Conservation (phyloP, 2,888 invertebrate species). For the Hirtodrosophila histrioides region DNA sequence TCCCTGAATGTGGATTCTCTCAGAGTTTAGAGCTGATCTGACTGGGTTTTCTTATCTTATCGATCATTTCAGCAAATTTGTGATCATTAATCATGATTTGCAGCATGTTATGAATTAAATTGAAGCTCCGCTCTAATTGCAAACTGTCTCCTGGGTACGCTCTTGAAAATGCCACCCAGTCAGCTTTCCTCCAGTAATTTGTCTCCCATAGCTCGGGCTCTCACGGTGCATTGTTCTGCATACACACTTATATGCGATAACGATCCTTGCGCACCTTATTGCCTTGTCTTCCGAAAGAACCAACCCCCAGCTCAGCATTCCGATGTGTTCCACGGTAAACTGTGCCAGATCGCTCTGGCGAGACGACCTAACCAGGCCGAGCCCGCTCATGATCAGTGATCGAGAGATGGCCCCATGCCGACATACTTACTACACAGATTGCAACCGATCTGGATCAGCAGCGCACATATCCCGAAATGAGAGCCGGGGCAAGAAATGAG, state of each 20-base stretch:
- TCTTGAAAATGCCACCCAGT: constrained; percentile 29
- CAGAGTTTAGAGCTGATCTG: background rate
- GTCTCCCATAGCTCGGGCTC: constrained; percentile 19
- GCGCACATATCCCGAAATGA: constrained; percentile 29
- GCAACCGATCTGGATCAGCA: constrained; percentile 73
- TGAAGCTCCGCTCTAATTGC: constrained; percentile 6
- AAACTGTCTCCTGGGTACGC: background rate
- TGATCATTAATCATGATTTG: no score
- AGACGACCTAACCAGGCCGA: constrained; percentile 35
- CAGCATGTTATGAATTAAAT: no score
- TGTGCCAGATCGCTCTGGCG: constrained; percentile 48
- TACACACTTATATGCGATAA: constrained; percentile 16
- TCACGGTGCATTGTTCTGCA: constrained; percentile 39
- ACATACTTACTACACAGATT: constrained; percentile 32
- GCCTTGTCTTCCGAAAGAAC: constrained; percentile 12
- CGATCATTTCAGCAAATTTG: no score
- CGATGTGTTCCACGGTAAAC: constrained; percentile 60
- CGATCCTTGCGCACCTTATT: constrained; percentile 28
- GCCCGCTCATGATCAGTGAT: constrained; percentile 29
- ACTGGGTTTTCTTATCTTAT: no score
- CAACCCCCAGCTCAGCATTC: constrained; percentile 56
- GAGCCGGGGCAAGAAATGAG: constrained; percentile 36
- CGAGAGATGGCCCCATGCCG: constrained; percentile 39
- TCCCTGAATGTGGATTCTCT: background rate
- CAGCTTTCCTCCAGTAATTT: constrained; percentile 12